These are phyloP conservation scores for Drosophila kikkawai DNA, from an alignment of 1,140 invertebrate genomes.

Conservation along the genomic window DNA sequence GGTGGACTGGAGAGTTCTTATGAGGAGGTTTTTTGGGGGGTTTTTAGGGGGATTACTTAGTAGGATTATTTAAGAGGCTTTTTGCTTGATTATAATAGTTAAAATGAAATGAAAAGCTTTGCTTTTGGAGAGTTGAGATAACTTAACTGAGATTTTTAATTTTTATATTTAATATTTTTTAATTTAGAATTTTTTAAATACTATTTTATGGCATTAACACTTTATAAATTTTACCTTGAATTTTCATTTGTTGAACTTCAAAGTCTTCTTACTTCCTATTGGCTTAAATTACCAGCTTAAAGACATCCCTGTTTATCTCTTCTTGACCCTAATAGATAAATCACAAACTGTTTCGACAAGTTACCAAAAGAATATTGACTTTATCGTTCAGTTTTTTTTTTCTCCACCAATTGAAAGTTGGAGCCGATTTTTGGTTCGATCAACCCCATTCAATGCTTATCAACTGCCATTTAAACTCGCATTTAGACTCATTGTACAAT, in stretches of 20 bases:
- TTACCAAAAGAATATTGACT: background rate
- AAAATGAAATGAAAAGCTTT: background rate
- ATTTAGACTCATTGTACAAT: slow-evolving; percentile 61
- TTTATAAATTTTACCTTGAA: fast-evolving
- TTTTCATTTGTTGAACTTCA: background rate
- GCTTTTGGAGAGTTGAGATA: background rate
- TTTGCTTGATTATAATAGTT: background rate
- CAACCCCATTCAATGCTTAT: slow-evolving; percentile 57
- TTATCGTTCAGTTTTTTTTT: background rate
- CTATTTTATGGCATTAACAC: background rate
- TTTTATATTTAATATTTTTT: background rate
- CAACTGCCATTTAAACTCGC: slow-evolving; percentile 64
- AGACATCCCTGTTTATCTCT: background rate
- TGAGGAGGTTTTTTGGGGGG: no score
- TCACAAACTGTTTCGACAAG: background rate
- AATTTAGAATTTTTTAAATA: background rate
- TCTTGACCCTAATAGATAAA: background rate
- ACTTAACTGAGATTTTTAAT: background rate
- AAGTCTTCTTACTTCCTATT: background rate
- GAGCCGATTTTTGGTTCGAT: slow-evolving; percentile 27
- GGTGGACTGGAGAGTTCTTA: background rate
- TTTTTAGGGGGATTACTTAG: background rate
- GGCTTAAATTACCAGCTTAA: background rate
- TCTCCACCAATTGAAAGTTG: slow-evolving; percentile 44
- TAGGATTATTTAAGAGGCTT: background rate